These are phyloP conservation scores for Myotis davidii DNA, from an alignment of 2,113 vertebrate species.

Conservation along the genomic window DNA sequence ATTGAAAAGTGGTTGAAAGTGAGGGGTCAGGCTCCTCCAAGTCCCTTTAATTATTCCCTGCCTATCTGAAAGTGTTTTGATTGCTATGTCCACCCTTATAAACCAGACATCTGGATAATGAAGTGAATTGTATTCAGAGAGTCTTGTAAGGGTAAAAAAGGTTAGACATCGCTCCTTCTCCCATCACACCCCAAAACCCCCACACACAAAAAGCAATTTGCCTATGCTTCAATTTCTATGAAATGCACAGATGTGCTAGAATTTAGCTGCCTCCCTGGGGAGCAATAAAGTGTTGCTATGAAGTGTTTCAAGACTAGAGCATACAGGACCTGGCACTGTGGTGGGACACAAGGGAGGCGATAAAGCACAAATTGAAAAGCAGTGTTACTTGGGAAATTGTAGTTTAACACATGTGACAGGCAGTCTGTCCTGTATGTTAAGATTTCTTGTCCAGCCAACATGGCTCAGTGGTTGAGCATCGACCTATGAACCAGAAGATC, in stretches of 20 bases:
- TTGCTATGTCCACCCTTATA: not conserved
- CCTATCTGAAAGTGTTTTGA: not conserved
- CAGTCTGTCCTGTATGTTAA: not conserved
- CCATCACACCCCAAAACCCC: not conserved
- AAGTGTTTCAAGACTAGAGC: slow-evolving; percentile 29
- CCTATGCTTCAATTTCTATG: slow-evolving; percentile 41
- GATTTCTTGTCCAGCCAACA: not conserved
- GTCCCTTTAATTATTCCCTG: not conserved
- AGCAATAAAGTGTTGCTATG: slow-evolving; percentile 26
- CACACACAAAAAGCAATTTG: not conserved
- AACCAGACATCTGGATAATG: not conserved
- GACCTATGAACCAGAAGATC: too few relatives aligned
- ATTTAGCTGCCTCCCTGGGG: slow-evolving; percentile 37
- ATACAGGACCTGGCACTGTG: slow-evolving; percentile 19
- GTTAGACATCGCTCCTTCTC: not conserved
- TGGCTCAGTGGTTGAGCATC: too few relatives aligned
- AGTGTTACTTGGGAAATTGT: slow-evolving; percentile 37
- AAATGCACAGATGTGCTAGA: slow-evolving; percentile 63
- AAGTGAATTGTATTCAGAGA: not conserved
- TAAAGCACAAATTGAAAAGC: slow-evolving; percentile 55
- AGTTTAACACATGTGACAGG: slow-evolving; percentile 25
- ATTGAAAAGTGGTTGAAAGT: not conserved
- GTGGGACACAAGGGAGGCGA: slow-evolving; percentile 46
- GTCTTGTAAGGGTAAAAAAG: not conserved
- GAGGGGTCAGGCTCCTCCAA: not conserved